Evolutionary conservation across 2,113 vertebrate genomes (phyloP), one percentile per base, ranked within the genome.

Genomic region (Climacteris rufus): DNA sequence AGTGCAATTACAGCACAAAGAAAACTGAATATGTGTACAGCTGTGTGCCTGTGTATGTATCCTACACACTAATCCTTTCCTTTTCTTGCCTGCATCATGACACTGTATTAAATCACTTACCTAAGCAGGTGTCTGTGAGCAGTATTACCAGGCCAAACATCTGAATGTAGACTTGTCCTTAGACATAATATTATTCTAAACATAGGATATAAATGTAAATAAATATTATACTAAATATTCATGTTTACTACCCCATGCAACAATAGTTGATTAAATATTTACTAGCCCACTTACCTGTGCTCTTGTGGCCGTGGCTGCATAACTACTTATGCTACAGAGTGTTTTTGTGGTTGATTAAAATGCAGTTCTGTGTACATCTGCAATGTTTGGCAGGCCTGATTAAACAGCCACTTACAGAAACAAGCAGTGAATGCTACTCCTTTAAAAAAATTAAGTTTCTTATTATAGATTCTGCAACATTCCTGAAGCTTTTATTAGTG

Each of bases 241-340:
- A 94, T 94, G 44, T 90, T 96, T 90, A 92, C 68, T 35, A 81
- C 47, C 59, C 85, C 44, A 42, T 88, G 59, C 33, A 94, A 86
- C 79, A 83, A n/a, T 30, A 77, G 56, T 87, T 70, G 80, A 96
- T 96, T 79, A 97, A 97, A 96, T 96, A 97, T 96, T 97, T 96
- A 96, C 92, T 14, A 88, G 59, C 44, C 85, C 45, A 83, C 85
- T 74, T 96, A 96, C 94, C 96, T 96, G 90, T 74, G 69, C 88
- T 88, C 75, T 88, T 95, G 82, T 70, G 95, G 94, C 68, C 79
- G 86, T 16, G 66, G 79, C 79, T 87, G 74, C 11, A 9, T 69
- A 80, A 33, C 78, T 86, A 13, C 82, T 94, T 74, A 54, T 27
- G 85, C 78, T 95, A 77, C 35, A 15, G 70, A 91, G 71, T 65